These are phyloP conservation scores for Staurois parvus DNA, from an alignment of 2,797 vertebrate species.

Conservation along the genomic window DNA sequence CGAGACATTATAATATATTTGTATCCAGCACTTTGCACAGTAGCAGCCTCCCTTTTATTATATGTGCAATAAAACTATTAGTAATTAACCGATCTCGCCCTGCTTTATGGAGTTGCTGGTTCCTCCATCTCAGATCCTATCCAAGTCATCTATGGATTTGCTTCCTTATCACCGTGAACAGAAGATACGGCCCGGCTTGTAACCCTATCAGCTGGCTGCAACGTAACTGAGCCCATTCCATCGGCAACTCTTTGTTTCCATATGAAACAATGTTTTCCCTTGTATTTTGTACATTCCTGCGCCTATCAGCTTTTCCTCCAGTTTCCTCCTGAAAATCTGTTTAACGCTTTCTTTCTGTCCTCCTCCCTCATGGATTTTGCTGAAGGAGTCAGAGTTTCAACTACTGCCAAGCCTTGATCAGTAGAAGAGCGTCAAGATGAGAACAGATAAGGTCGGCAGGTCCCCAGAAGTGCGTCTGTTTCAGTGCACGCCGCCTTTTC, in stretches of 20 bases:
- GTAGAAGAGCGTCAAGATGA: too few relatives aligned
- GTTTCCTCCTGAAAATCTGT: not conserved
- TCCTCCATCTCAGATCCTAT: not conserved
- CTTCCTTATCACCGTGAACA: not conserved
- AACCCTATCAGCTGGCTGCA: not conserved
- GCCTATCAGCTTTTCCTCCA: not conserved
- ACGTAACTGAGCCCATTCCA: not conserved
- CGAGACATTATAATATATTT: too few relatives aligned
- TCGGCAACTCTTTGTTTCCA: not conserved
- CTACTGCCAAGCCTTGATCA: too few relatives aligned
- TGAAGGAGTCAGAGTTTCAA: too few relatives aligned
- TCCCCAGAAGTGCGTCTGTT: too few relatives aligned
- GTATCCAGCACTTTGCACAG: not conserved
- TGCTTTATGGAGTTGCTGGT: not conserved
- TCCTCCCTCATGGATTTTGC: too few relatives aligned
- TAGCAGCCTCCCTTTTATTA: slow-evolving; percentile 23
- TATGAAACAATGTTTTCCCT: not conserved
- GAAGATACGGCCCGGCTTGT: not conserved
- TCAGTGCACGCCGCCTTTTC: too few relatives aligned
- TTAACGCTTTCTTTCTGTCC: not conserved
- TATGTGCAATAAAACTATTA: not conserved
- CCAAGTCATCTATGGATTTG: not conserved
- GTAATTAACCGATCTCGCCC: not conserved
- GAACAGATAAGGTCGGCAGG: too few relatives aligned
- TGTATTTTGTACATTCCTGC: slow-evolving; percentile 1